Base-by-base conservation (phyloP, 2,888 invertebrate genomes). In the Smittia aterrima region DNA sequence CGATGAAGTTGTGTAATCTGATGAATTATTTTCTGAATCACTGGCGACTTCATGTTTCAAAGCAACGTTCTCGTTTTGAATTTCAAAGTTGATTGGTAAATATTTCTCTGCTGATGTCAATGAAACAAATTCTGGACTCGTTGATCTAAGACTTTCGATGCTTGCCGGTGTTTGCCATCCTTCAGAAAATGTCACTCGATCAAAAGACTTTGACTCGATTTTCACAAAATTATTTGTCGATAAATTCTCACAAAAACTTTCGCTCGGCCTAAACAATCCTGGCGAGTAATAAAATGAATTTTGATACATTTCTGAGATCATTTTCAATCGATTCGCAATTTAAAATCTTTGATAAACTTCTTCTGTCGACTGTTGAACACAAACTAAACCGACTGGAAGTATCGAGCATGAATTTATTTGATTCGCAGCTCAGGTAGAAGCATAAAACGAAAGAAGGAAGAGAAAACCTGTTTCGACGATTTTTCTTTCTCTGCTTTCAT, bases 111-210 rank as follows among this genome's bases (percentile, higher is more conserved):
- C 38, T n/a, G 1, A 27, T 25, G 68, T 32, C 11, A 68, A 9
- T 16, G 68, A 47, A 47, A 68, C 22, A 25, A 68, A 68, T 68
- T 68, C 68, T 9, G 68, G 68, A 16, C 47, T 47, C 16, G 68
- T 41, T 47, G 68, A 68, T 24, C 68, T 20, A 1, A 47, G 32
- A 11, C 68, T 68, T 11, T 47, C 68, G 9, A 41, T 24, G 24
- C 24, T 41, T 47, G 68, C 16, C 47, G 47, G 16, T 11, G 47
- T 47, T 64, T 64, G 7, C 40, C 22, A 40, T 22, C 24, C 68
- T 24, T 41, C 68, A 20, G 9, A 13, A n/a, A 47, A 16, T 2
- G n/a, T n/a, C 18, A 40, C 4, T 66, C 38, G 20, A 2, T 47
- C 16, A 3, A 16, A 47, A 66, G 16, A 16, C 4, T 16, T 66